Base-by-base conservation (phyloP, 2,888 invertebrate genomes). In the Rhodophaea formosa region DNA sequence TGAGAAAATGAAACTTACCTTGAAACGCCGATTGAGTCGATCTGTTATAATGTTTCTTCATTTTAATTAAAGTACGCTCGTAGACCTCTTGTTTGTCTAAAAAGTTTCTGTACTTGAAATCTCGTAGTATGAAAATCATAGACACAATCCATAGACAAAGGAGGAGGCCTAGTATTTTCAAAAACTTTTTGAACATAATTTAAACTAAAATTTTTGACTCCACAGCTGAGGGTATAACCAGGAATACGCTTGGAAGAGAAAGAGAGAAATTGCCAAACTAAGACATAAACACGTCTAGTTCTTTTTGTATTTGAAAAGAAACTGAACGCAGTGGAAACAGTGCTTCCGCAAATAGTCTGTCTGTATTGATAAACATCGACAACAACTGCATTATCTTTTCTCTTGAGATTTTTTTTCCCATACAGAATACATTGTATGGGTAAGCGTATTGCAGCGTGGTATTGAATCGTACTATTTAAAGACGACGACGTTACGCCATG, bases 101-200 rank as follows among this genome's bases (percentile, higher is more conserved):
- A 32, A 49, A 14, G 8, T 49, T 8, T 30, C 30, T 44, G 7
- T 45, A 44, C 17, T 62, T 66, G 32, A 70, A 71, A 53, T 82
- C 71, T 15, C 62, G 73, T 1, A 73, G 47, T 15, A 83, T 69
- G 1, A 76, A 72, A 12, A 80, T 44, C 23, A 80, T 60, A 0
- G 79, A 75, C 8, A 79, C 70, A 5, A 75, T 8, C 84, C 82
- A 85, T 58, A 83, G 67, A 0, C 71, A 14, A 5, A 72, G 51
- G 1, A 79, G 12, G 0, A 77, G n/a, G 5, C 57, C 23, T 6
- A 84, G 62, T 15, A 73, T 55, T 66, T 74, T 72, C 1, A 72
- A 54, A 29, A 59, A 49, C 51, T 64, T 68, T 53, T 66, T 70
- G 10, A 66, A 57, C 62, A 68, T 59, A 8, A 44, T 58, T n/a